Evolutionary conservation across 1,140 invertebrate genomes (phyloP), one percentile per base, ranked within the genome.

Genomic region (Venturia canescens): DNA sequence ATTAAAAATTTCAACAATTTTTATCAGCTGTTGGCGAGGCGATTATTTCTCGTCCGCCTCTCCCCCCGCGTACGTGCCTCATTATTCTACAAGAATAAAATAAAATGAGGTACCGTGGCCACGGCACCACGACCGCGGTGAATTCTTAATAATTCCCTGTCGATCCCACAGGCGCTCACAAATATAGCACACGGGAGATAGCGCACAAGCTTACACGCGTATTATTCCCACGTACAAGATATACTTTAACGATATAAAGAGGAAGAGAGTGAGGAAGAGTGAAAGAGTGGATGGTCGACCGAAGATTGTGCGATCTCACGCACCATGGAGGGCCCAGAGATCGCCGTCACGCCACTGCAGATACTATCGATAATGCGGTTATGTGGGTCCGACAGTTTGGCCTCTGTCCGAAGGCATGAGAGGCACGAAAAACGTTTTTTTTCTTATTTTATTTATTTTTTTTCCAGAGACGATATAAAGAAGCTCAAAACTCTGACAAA

Each of bases 151-250:
- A 57, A 77, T 77, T 70, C 48, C 69, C 26, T 69, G 80, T 78
- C 70, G 71, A 81, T 72, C 76, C 74, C 76, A 81, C 75, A 78
- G 50, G 57, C 53, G 69, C 67, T 81, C 75, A 53, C 72, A 34
- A 44, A 80, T 48, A 44, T 71, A 71, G 34, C 21, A 48, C 9
- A 38, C 31, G 23, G 18, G 38, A 34, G 13, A 26, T 75, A 75
- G 34, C 26, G 38, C 27, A 48, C 29, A 53, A 21, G 16, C 4
- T 2, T 76, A 60, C 5, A 69, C 21, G 26, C 27, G 34, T 69
- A 34, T 23, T 34, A n/a, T 69, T 23, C 13, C 18, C 27, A 44
- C 34, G 5, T 44, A 44, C 34, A 44, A 44, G 9, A 71, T 34
- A 71, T 71, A 71, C 7, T 38, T 6, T 71, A 71, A 60, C 18